Evolutionary conservation across 2,888 invertebrate species (phyloP).

Genomic region (Rambutsinella grinnellia): DNA sequence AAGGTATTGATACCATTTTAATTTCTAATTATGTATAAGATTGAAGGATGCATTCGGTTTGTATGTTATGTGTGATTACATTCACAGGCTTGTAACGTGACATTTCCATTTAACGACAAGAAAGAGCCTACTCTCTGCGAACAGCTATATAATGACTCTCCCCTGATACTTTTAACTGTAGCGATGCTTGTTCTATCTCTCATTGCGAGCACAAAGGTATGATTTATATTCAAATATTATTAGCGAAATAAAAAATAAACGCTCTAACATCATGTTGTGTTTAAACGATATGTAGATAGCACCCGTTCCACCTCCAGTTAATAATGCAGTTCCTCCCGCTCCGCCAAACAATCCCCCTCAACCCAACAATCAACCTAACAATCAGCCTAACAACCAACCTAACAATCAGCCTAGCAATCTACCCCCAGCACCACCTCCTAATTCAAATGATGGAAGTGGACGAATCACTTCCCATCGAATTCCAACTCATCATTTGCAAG

Average conservation of each 20-base stretch:
- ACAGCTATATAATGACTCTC: conserved; percentile 42
- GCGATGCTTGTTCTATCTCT: conserved; percentile 11
- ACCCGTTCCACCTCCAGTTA: not conserved
- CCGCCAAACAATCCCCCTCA: too few species aligned
- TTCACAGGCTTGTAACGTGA: conserved; percentile 7
- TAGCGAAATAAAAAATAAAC: not conserved
- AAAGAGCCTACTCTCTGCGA: conserved; percentile 13
- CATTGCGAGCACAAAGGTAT: not conserved
- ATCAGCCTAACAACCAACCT: not conserved
- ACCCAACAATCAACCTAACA: not conserved
- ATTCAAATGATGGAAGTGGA: not conserved
- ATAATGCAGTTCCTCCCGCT: conserved; percentile 4
- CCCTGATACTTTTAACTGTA: conserved; percentile 22
- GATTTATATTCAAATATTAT: not conserved
- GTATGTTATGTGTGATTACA: not conserved
- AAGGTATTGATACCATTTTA: too few species aligned
- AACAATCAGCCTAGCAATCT: not conserved
- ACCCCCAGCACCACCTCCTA: not conserved
- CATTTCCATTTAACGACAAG: not conserved
- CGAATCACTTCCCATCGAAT: too few species aligned
- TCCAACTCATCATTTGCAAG: too few species aligned
- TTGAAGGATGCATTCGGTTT: too few species aligned
- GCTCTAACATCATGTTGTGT: not conserved
- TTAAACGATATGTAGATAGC: not conserved
- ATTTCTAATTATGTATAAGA: too few species aligned